These are phyloP conservation scores for Tetramorium alpestre DNA, from an alignment of 1,140 invertebrate species.

Conservation along the genomic window DNA sequence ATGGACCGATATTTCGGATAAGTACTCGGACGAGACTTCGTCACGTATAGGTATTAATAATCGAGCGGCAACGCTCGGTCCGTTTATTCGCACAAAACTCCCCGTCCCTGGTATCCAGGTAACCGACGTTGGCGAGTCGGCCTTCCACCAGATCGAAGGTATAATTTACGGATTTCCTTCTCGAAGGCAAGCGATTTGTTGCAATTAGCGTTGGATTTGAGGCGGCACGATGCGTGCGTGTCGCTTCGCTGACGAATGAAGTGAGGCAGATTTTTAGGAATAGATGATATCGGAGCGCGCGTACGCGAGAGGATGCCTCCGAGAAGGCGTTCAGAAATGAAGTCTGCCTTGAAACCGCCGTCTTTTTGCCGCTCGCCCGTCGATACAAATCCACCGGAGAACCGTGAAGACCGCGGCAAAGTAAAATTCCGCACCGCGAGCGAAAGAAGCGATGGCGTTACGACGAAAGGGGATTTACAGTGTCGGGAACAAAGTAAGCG, in stretches of 20 bases:
- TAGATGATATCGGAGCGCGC: constrained; percentile 33
- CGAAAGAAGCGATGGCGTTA: constrained; percentile 27
- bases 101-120: neutral
- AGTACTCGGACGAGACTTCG: neutral
- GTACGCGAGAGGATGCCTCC: constrained; percentile 19
- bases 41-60: neutral
- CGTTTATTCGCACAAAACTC: neutral
- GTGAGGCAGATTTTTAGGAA: constrained; percentile 61
- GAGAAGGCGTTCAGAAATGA: constrained; percentile 62
- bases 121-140: neutral
- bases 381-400: constrained; percentile 71
- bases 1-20: neutral
- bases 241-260: constrained; percentile 27
- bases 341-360: constrained; percentile 69
- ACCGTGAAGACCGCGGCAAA: constrained; percentile 66
- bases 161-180: constrained; percentile 17
- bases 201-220: constrained; percentile 50
- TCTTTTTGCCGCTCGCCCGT: constrained; percentile 62
- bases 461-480: constrained; percentile 22
- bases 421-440: constrained; percentile 66
- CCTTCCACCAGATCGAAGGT: neutral
- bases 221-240: neutral
- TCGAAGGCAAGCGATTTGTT: constrained; percentile 17
- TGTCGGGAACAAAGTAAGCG: constrained; percentile 45
- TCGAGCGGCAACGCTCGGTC: neutral